These are phyloP conservation scores for Notodonta dromedarius DNA, from an alignment of 2,888 invertebrate species.

Conservation along the genomic window DNA sequence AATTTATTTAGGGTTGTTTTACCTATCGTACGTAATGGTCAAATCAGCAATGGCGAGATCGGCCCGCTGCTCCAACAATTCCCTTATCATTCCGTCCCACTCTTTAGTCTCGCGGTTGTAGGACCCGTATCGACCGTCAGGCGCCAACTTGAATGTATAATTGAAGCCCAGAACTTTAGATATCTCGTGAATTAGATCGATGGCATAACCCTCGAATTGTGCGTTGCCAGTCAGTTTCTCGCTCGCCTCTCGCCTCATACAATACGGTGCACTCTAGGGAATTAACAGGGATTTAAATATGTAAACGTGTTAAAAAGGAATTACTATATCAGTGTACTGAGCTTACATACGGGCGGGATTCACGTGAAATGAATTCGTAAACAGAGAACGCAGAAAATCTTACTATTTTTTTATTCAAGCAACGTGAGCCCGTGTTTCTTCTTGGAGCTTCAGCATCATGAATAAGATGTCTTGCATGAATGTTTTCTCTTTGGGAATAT, in stretches of 20 bases:
- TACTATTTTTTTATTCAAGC: constrained; percentile 35
- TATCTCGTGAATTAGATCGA: constrained; percentile 97
- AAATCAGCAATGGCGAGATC: constrained; percentile 98
- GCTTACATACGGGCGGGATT: constrained; percentile 36
- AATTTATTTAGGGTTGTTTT: constrained; percentile 53
- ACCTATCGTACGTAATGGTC: constrained; percentile 98
- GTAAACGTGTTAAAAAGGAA: constrained; percentile 40
- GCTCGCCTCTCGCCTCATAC: constrained; percentile 95
- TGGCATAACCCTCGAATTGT: constrained; percentile 97
- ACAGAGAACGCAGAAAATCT: constrained; percentile 31
- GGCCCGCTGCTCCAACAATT: constrained; percentile 94
- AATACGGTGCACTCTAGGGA: constrained; percentile 96
- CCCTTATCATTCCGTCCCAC: constrained; percentile 96
- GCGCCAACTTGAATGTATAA: constrained; percentile 93
- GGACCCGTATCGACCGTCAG: constrained; percentile 94
- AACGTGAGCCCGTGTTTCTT: constrained; percentile 37
- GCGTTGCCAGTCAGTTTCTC: constrained; percentile 94
- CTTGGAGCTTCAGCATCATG: constrained; percentile 39
- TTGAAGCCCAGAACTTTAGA: constrained; percentile 94
- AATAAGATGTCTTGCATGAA: constrained; percentile 50
- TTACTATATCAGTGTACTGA: constrained; percentile 36
- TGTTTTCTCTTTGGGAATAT: constrained; percentile 51
- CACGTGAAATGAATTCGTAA: constrained; percentile 43
- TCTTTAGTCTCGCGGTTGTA: constrained; percentile 92
- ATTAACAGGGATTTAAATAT: constrained; percentile 48